phyloP scores from a whole-genome alignment of 1,140 invertebrate species.

The Zaprionus ghesquierei region DNA sequence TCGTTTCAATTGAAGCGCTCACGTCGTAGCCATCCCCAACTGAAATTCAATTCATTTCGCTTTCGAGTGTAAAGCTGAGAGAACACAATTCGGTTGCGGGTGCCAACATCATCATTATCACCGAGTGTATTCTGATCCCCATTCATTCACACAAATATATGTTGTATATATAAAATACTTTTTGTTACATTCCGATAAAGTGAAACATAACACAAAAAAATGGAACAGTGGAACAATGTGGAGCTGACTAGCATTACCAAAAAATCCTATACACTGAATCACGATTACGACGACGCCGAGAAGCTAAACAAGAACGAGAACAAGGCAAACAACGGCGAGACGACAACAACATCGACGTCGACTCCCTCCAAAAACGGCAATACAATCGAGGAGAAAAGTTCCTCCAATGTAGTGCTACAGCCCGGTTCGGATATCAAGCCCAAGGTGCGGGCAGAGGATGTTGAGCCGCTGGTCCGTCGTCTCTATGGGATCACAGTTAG shows the following conservation, averaged over 20 bases:
- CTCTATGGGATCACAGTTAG: constrained; percentile 88
- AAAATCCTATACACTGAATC: constrained; percentile 80
- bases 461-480: constrained; percentile 84
- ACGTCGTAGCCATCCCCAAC: constrained; percentile 15
- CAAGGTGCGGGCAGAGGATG: constrained; percentile 84
- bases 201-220: constrained; percentile 35
- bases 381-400: background rate
- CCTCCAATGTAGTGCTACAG: constrained; percentile 72
- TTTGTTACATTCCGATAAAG: constrained; percentile 50
- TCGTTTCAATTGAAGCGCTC: constrained; percentile 70
- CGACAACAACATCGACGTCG: background rate
- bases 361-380: constrained; percentile 19
- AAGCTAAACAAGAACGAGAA: constrained; percentile 45
- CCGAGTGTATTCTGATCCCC: constrained; percentile 53
- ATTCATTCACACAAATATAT: constrained; percentile 21
- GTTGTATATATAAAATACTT: background rate
- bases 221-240: constrained; percentile 82
- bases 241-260: constrained; percentile 73
- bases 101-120: constrained; percentile 23
- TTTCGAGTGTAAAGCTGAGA: constrained; percentile 48
- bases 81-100: constrained; percentile 47
- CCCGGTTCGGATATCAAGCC: constrained; percentile 87
- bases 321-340: constrained; percentile 9
- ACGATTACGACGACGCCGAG: constrained; percentile 60
- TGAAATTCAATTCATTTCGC: constrained; percentile 69